phyloP scores from a whole-genome alignment of 2,888 invertebrate species.

The Melieria picta region DNA sequence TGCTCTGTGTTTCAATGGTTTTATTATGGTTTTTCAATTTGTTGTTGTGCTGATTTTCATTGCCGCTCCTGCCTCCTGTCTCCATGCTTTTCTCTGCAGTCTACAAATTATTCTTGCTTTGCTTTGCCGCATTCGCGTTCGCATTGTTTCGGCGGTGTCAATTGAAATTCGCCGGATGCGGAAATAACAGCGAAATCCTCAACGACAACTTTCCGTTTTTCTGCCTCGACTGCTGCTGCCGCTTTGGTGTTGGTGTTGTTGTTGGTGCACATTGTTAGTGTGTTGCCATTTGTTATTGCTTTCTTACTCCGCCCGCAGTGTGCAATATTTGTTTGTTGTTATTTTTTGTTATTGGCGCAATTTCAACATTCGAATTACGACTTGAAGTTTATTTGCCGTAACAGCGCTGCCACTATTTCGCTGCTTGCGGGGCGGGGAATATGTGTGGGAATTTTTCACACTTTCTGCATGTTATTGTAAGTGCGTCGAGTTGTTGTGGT shows the following conservation, averaged over 20 bases:
- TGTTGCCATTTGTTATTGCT: not conserved
- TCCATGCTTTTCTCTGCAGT: too few species aligned
- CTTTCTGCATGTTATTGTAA: not conserved
- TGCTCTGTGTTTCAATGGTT: not conserved
- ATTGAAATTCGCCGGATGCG: conserved; percentile 30
- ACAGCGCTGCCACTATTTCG: too few species aligned
- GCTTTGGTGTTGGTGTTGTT: conserved; percentile 1
- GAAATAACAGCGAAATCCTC: conserved; percentile 26
- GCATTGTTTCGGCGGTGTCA: conserved; percentile 16
- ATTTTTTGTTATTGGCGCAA: not conserved
- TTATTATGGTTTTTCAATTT: conserved; percentile 3
- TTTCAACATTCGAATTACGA: too few species aligned
- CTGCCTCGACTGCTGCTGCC: conserved; percentile 10
- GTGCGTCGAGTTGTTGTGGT: not conserved
- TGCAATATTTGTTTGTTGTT: conserved; percentile 3
- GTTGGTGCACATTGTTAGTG: not conserved
- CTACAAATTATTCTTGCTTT: not conserved
- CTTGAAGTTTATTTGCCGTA: too few species aligned
- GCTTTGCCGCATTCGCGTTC: not conserved
- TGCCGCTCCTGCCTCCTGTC: not conserved
- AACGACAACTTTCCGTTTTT: conserved; percentile 3
- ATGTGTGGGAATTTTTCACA: not conserved
- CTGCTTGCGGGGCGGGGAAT: too few species aligned
- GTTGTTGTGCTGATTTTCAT: not conserved
- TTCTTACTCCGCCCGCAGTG: not conserved